These are phyloP conservation scores for Fragum fragum DNA, from an alignment of 2,888 invertebrate species.

Conservation along the genomic window DNA sequence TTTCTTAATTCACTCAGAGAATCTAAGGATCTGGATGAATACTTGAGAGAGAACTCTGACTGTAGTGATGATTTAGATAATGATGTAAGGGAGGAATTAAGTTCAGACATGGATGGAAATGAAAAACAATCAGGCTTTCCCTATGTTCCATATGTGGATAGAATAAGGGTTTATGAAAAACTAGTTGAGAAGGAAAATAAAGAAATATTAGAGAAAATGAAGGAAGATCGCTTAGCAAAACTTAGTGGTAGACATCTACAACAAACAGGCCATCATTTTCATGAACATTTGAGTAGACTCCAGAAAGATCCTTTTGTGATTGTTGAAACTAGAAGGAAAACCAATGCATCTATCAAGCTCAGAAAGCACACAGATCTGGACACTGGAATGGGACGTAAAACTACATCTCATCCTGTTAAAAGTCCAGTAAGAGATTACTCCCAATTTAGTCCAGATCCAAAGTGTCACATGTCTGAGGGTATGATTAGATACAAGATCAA, in stretches of 20 bases:
- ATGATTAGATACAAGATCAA: slow-evolving; percentile 50
- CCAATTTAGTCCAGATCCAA: slow-evolving; percentile 40
- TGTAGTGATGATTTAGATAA: neutral
- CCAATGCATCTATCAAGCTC: neutral
- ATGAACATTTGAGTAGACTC: neutral
- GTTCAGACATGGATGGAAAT: slow-evolving; percentile 2
- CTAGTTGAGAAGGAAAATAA: slow-evolving; percentile 47
- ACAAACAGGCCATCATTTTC: neutral
- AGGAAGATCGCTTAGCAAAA: slow-evolving; percentile 5
- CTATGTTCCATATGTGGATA: slow-evolving; percentile 37
- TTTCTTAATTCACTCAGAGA: slow-evolving; percentile 3
- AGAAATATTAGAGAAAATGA: slow-evolving; percentile 33
- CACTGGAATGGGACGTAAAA: neutral
- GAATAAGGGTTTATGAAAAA: slow-evolving; percentile 55
- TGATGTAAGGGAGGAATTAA: neutral
- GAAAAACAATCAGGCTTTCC: neutral
- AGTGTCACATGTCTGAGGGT: slow-evolving; percentile 43
- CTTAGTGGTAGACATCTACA: neutral
- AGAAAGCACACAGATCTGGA: neutral
- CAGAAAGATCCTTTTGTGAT: neutral
- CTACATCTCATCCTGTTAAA: neutral
- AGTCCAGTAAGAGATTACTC: slow-evolving; percentile 26
- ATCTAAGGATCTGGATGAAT: neutral
- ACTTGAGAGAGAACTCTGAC: neutral
- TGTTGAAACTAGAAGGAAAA: slow-evolving; percentile 5